Evolutionary conservation across 2,888 invertebrate genomes (phyloP), one percentile per base, ranked within the genome.

Genomic region (Drosophila birchii): DNA sequence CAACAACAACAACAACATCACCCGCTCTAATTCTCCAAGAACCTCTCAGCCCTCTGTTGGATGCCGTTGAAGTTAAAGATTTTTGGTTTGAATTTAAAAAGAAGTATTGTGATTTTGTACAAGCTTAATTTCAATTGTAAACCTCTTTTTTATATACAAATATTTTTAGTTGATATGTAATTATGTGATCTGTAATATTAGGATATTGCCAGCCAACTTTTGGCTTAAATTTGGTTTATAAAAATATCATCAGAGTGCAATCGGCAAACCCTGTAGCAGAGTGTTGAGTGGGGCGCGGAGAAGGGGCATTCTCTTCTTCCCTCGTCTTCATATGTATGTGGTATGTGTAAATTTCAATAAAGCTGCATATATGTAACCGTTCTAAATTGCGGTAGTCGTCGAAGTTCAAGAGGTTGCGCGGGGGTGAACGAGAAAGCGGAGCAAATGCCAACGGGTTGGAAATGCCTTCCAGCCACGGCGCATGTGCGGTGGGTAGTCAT

Each of bases 401-500:
- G 57, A 68, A 36, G 41, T 41, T 39, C 38, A 34, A 57, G 70
- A 61, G 53, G 61, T 70, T 78, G 75, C 67, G 45, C 32, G 38
- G 23, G 36, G 58, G 47, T 56, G 43, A 18, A 58, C 36, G n/a
- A 43, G 36, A 34, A 32, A 34, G 16, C 39, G 66, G 16, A 44
- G 66, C 51, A 76, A 82, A 83, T 84, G 81, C 84, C 86, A 74
- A 73, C 75, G 81, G 77, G 79, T 74, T 80, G 84, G 69, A 84
- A 84, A 75, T 70, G 71, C 64, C 11, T 61, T 43, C 43, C 45
- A 71, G 53, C 36, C 39, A 26, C 55, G 59, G 68, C 84, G 88
- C 84, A 86, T 84, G 84, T 56, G 88, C 84, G 63, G 36, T 62
- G 56, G n/a, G 26, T 41, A 44, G 38, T 56, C 64, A 59, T 56